These are phyloP conservation scores for Tadarida brasiliensis DNA, from an alignment of 2,797 vertebrate genomes.

Conservation along the genomic window DNA sequence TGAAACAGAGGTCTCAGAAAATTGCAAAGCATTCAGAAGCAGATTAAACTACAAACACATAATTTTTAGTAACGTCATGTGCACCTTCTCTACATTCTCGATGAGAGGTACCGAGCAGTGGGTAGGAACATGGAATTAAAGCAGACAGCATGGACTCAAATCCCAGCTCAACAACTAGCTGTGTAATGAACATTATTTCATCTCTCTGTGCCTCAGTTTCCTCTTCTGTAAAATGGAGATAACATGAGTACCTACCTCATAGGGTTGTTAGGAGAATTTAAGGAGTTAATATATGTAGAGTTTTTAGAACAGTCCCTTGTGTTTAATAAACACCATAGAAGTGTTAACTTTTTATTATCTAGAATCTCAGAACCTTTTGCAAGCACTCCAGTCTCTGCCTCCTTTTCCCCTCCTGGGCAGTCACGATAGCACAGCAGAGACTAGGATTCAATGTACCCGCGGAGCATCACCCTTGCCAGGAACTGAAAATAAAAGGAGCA, in stretches of 20 bases:
- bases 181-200: background rate
- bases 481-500: background rate
- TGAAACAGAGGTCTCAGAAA: background rate
- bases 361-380: background rate
- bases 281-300: background rate
- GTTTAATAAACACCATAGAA: background rate
- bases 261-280: background rate
- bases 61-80: background rate
- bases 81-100: background rate
- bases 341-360: background rate
- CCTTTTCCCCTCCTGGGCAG: background rate
- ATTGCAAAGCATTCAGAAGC: background rate
- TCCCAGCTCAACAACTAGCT: background rate
- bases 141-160: background rate
- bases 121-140: background rate
- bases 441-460: too few species aligned
- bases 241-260: too few species aligned
- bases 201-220: background rate
- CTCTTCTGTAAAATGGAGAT: background rate
- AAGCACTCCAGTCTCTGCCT: background rate
- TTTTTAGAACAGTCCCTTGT: background rate
- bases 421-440: rapidly evolving
- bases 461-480: background rate
- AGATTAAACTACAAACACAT: background rate
- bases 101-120: background rate